Evolutionary conservation across 2,113 vertebrate genomes (phyloP).

Genomic region (Lophura nycthemera): DNA sequence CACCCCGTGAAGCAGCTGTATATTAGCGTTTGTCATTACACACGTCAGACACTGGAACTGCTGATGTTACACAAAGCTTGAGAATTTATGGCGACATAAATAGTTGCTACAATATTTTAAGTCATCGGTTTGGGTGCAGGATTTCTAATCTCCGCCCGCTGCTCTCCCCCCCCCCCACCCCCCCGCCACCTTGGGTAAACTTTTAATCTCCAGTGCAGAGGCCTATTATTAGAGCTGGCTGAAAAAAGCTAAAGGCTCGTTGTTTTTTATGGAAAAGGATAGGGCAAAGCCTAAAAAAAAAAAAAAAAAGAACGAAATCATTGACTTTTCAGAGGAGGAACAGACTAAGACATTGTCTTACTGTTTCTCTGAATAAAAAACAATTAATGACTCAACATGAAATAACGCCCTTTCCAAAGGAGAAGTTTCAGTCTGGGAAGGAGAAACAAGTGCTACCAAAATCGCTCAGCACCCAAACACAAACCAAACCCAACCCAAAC

Average conservation of each 20-base stretch:
- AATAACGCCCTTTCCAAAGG: neutral
- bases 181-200: conserved; percentile 40
- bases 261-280: neutral
- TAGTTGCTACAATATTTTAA: conserved; percentile 1
- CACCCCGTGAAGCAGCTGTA: neutral
- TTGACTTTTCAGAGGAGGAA: neutral
- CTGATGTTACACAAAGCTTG: neutral
- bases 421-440: neutral
- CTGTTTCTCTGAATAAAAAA: neutral
- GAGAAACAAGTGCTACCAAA: neutral
- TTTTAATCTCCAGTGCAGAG: conserved; percentile 31
- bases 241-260: neutral
- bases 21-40: neutral
- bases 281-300: neutral
- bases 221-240: conserved; percentile 48
- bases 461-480: neutral
- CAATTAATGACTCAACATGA: neutral
- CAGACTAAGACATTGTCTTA: neutral
- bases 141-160: conserved; percentile 37
- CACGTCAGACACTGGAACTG: neutral
- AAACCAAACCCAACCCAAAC: neutral
- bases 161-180: neutral
- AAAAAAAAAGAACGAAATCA: neutral
- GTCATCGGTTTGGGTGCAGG: accelerated
- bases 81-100: neutral